These are phyloP conservation scores for Tetragonula carbonaria DNA, from an alignment of 2,888 invertebrate genomes.

Conservation along the genomic window DNA sequence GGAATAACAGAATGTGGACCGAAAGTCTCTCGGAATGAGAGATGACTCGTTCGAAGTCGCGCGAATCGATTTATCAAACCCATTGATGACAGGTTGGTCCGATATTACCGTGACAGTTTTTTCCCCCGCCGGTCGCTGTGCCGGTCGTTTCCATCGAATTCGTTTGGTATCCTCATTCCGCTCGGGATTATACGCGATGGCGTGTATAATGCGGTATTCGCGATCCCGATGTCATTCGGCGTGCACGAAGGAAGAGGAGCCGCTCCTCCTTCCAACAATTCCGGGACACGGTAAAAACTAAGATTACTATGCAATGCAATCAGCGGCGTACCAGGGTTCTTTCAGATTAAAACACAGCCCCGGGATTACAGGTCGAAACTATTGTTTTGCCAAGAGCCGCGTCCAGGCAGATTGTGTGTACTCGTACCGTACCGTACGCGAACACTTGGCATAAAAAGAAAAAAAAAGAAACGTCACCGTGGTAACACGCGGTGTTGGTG, in stretches of 20 bases:
- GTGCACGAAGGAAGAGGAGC: not conserved
- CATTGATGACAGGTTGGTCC: constrained; percentile 35
- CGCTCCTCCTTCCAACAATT: constrained; percentile 68
- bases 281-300: constrained; percentile 78
- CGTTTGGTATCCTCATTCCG: constrained; percentile 42
- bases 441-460: constrained; percentile 34
- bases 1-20: no score
- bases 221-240: constrained; percentile 68
- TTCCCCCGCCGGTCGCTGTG: not conserved
- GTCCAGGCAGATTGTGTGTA: constrained; percentile 60
- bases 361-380: constrained; percentile 73
- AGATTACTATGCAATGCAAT: constrained; percentile 82
- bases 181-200: constrained; percentile 71
- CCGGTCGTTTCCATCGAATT: constrained; percentile 10
- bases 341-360: constrained; percentile 75
- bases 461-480: not conserved
- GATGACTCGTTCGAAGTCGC: not conserved
- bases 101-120: constrained; percentile 61
- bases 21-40: not conserved
- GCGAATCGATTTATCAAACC: constrained; percentile 65
- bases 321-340: constrained; percentile 72
- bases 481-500: constrained; percentile 4
- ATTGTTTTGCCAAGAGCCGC: constrained; percentile 67
- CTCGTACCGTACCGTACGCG: not conserved
- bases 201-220: constrained; percentile 71